Percentiles rank a stretch among this genome's conserved stretches.
These are phyloP conservation scores for Drosophila teissieri DNA, from an alignment of 1,140 invertebrate species.

Conservation along the genomic window DNA sequence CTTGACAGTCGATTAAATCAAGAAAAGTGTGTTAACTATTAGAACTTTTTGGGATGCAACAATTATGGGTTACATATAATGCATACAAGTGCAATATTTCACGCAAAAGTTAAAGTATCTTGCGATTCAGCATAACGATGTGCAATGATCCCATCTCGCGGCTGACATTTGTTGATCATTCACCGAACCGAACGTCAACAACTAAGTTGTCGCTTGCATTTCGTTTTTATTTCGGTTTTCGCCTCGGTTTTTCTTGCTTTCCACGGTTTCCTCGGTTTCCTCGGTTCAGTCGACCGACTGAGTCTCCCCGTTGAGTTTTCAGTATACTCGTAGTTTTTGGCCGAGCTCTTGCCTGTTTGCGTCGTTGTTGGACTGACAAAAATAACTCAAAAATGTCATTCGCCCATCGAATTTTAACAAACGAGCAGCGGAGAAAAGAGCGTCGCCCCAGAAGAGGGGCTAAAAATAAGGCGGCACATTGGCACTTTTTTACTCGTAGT, in stretches of 20 bases:
- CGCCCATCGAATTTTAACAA: conserved; percentile 83
- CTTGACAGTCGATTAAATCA: not conserved
- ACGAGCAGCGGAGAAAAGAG: conserved; percentile 52
- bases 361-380: conserved; percentile 67
- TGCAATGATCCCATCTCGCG: conserved; percentile 18
- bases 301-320: not conserved
- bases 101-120: not conserved
- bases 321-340: conserved; percentile 32
- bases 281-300: not conserved
- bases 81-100: not conserved
- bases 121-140: conserved; percentile 2
- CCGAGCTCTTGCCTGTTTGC: conserved; percentile 32
- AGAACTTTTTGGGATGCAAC: no score
- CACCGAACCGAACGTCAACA: conserved; percentile 51
- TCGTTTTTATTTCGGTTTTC: conserved; percentile 53
- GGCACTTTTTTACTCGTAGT: conserved; percentile 52
- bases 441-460: conserved; percentile 47
- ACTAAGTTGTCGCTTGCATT: conserved; percentile 78
- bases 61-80: not conserved
- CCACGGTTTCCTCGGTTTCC: not conserved
- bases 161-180: conserved; percentile 48
- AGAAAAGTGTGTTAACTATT: not conserved
- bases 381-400: conserved; percentile 84
- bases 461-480: conserved; percentile 48
- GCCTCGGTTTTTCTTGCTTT: conserved; percentile 8